Base-by-base conservation (phyloP, 2,888 invertebrate genomes). In the Drosophila quinaria region DNA sequence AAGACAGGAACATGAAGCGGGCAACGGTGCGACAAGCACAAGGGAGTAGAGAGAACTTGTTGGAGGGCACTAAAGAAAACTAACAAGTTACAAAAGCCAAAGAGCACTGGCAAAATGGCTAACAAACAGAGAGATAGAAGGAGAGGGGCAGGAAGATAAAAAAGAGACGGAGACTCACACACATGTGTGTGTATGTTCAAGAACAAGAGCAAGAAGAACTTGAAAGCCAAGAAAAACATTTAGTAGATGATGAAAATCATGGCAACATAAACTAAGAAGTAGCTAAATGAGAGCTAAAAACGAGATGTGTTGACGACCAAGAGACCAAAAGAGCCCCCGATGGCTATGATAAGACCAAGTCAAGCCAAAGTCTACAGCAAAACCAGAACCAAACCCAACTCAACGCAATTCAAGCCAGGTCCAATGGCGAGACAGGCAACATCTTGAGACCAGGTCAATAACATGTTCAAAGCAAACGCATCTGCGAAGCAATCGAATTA, bases 241-340 rank as follows among this genome's bases (percentile, higher is more conserved):
- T 81, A 87, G 79, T 79, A 78, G 81, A 82, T 86, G 87, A 86
- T 87, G 83, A 87, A 87, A 86, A 86, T 86, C 86, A 86, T 87
- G 79, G 87, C 79, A 85, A 79, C 76, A 80, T 80, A 80, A 85
- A 85, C 85, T 76, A 66, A 44, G 51, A 61, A 61, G 51, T 46
- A 42, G 39, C 39, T 37, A 60, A 65, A 50, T 52, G 22, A 47
- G 65, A 59, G 25, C 51, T 37, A 39, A 63, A 62, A 31, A 42
- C 63, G 44, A 41, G 60, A 65, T 70, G 58, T 52, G 51, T 62
- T 66, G 72, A 67, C 64, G 74, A 78, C 66, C 74, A 50, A 29
- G 29, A 29, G 29, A 29, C 29, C 29, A 29, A 29, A 56, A 52
- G 46, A 52, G 39, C 33, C 17, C 25, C 29, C 54, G 46, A 52